These are phyloP conservation scores for Sepioteuthis lessoniana DNA, from an alignment of 2,888 invertebrate genomes.

Conservation along the genomic window DNA sequence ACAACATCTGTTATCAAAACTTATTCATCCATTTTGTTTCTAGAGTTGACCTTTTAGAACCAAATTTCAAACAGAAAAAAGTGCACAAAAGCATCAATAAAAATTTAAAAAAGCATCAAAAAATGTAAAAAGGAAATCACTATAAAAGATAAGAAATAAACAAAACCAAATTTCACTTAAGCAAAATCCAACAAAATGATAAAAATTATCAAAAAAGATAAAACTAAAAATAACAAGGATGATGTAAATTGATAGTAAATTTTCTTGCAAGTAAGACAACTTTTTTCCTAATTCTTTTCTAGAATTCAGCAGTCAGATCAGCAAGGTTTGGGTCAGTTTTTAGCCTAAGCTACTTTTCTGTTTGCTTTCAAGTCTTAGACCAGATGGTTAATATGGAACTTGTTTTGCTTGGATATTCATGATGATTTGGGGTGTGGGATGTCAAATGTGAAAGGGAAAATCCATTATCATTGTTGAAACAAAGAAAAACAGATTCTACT, in stretches of 20 bases:
- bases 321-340: not conserved
- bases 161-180: not conserved
- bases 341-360: slow-evolving; percentile 1
- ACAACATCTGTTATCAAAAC: not conserved
- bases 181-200: not conserved
- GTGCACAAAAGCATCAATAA: not conserved
- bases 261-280: not conserved
- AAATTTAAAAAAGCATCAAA: not conserved
- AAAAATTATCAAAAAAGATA: not conserved
- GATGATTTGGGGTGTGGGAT: not conserved
- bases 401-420: not conserved
- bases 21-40: not conserved
- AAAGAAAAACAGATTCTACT: not conserved
- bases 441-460: not conserved
- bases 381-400: not conserved
- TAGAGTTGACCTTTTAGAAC: not conserved
- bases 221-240: not conserved
- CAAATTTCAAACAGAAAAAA: not conserved
- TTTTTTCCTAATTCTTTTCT: not conserved
- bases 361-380: not conserved
- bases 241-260: not conserved
- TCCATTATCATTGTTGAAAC: not conserved
- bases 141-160: not conserved
- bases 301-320: not conserved
- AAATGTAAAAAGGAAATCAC: not conserved